Base-by-base conservation (phyloP, 2,888 invertebrate genomes). In the Cabera pusaria region DNA sequence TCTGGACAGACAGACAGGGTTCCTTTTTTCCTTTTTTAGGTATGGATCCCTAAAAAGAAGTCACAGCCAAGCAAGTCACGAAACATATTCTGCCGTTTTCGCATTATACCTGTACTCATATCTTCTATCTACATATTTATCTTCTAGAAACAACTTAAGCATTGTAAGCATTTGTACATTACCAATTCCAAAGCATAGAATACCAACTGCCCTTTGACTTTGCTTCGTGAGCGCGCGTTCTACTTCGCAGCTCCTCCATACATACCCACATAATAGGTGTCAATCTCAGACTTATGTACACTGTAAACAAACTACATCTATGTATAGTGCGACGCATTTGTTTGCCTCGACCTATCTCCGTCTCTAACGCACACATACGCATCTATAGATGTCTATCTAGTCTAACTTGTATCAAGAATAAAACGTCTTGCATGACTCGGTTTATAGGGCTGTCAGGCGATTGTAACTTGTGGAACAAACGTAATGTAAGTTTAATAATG, bases 311-410 rank as follows among this genome's bases (percentile, higher is more conserved):
- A 44, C 27, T 28, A 41, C 11, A 35, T 34, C 7, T 31, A 20
- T 12, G 17, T 36, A 36, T 51, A 63, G 58, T 45, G 49, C 49
- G 50, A 49, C 57, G 57, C 59, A 52, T 64, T 61, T 59, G 59
- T 56, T 70, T 58, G 67, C 64, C 58, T 69, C 70, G 66, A 68
- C 64, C 69, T 69, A 68, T 70, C 68, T 63, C 51, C 48, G 26
- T 27, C 22, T 8, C 16, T 18, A 1, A 33, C 33, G 9, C 34
- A 40, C 36, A 37, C 37, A 27, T 19, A 33, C 7, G 44, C 42
- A 26, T 28, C 18, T 42, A 44, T 45, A 49, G 45, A 52, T 60
- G 48, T 52, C 54, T 52, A 50, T 49, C 22, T 32, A 36, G 29
- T 19, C 20, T 26, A 24, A 29, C 28, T 38, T 22, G 38, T 22